Evolutionary conservation across 1,140 invertebrate genomes (phyloP).

Genomic region (Drosophila subpulchrella): DNA sequence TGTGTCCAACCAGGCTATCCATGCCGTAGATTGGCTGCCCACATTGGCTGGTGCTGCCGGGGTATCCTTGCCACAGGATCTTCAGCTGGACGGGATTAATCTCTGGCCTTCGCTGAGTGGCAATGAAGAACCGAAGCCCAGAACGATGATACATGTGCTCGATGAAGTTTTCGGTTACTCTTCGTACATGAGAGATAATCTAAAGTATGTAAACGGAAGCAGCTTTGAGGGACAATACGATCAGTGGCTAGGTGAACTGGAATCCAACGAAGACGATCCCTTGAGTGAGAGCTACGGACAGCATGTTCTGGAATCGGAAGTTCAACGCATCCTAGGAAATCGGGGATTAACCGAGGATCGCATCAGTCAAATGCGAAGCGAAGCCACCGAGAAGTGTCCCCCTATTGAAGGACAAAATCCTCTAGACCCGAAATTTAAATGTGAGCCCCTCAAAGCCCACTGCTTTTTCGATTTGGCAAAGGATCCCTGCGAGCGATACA

Average conservation of each 20-base stretch:
- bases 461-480: constrained; percentile 91
- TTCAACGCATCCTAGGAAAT: constrained; percentile 55
- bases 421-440: constrained; percentile 39
- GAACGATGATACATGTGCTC: constrained; percentile 89
- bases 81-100: constrained; percentile 89
- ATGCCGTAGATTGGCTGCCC: constrained; percentile 95
- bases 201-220: constrained; percentile 90
- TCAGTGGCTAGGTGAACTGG: constrained; percentile 85
- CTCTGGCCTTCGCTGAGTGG: constrained; percentile 88
- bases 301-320: constrained; percentile 60
- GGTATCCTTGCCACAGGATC: constrained; percentile 58
- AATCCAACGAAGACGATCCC: constrained; percentile 48
- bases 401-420: constrained; percentile 25
- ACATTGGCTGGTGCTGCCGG: constrained; percentile 90
- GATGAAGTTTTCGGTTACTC: constrained; percentile 88
- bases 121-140: constrained; percentile 85
- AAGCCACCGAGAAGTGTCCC: constrained; percentile 85
- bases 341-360: constrained; percentile 29
- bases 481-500: constrained; percentile 92
- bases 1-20: constrained; percentile 91
- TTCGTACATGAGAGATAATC: constrained; percentile 88
- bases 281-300: constrained; percentile 49
- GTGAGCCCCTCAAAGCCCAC: constrained; percentile 85
- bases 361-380: constrained; percentile 84
- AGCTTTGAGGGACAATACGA: constrained; percentile 84